phyloP scores from a whole-genome alignment of 2,113 vertebrate genomes.

The Hymenochirus boettgeri region DNA sequence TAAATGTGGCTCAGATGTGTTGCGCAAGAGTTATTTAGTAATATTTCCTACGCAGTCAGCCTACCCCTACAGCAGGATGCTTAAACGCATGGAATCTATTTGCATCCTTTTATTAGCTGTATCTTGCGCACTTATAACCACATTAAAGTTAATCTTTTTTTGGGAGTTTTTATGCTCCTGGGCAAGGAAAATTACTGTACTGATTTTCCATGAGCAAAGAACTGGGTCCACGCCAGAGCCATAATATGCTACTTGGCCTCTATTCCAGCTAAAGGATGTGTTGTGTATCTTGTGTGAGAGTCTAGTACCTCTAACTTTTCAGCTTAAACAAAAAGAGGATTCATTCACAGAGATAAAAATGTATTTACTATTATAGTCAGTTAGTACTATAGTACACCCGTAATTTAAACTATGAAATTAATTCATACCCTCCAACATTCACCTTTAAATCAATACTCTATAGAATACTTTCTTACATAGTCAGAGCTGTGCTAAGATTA shows the following conservation, averaged over 20 bases:
- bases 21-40: background rate
- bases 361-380: too few relatives aligned
- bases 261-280: background rate
- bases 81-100: background rate
- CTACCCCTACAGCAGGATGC: background rate
- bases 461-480: too few relatives aligned
- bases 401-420: too few relatives aligned
- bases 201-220: conserved; percentile 50
- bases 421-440: too few relatives aligned
- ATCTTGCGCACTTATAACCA: conserved; percentile 10
- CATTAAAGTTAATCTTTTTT: conserved; percentile 39
- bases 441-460: too few relatives aligned
- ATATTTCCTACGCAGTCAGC: background rate
- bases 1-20: background rate
- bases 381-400: too few relatives aligned
- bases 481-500: too few relatives aligned
- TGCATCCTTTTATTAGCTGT: background rate
- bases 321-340: too few relatives aligned
- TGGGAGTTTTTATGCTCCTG: conserved; percentile 47
- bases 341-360: too few relatives aligned
- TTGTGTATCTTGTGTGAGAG: too few relatives aligned
- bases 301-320: too few relatives aligned
- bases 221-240: conserved; percentile 45
- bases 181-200: conserved; percentile 54
- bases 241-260: background rate